Base-by-base conservation (phyloP, 2,888 invertebrate genomes). In the Bembecia ichneumoniformis region DNA sequence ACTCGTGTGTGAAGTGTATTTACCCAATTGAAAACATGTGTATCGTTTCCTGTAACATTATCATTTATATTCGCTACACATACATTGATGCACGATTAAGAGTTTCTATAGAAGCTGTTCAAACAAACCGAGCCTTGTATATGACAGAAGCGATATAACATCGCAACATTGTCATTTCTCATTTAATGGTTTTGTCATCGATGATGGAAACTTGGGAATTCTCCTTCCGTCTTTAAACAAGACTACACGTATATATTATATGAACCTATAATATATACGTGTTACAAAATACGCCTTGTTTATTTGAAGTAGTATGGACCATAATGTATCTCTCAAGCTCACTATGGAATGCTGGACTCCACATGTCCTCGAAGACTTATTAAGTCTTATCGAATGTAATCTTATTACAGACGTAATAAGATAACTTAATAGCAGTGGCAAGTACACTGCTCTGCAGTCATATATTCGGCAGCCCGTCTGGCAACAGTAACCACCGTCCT, bases 201-300 rank as follows among this genome's bases (percentile, higher is more conserved):
- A 51, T 47, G 35, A 48, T 46, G 48, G 49, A 48, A 54, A 52
- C 51, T 54, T 52, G 49, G 50, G 48, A 54, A 50, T 51, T 56
- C 53, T 47, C 54, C 53, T 52, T 54, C 50, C 52, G 58, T 62
- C 52, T 59, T 60, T 49, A 49, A 17, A 49, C 51, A 49, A 52
- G 44, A 52, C 47, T 53, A 47, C 49, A 50, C n/a, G n/a, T n/a
- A n/a, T n/a, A n/a, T n/a, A n/a, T 57, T 55, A 53, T 55, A 56
- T 57, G 7, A 28, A 28, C 28, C 28, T 28, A 28, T 28, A 7
- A 20, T 20, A 20, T 1, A 0, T 28, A 28, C 7, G 28, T 28
- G 9, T 7, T 1, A 28, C 28, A 28, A 28, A 28, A 28, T 28
- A 5, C 3, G 28, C 28, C 9, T 7, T 28, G 28, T 28, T 28